Evolutionary conservation across 1,140 invertebrate genomes (phyloP), one percentile per base, ranked within the genome.

Genomic region (Bombus terrestris): DNA sequence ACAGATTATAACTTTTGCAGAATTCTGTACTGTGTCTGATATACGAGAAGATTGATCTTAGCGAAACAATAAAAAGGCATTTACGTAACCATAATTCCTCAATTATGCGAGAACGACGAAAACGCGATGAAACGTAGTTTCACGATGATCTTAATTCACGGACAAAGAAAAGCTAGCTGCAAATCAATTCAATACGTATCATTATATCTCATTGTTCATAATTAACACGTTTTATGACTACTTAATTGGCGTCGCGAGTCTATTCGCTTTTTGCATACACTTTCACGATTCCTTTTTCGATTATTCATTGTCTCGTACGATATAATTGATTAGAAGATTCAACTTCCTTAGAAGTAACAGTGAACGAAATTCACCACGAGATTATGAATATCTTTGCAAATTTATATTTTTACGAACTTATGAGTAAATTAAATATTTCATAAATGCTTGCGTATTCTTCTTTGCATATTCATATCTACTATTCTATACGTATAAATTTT

Each of bases 161-260:
- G 4, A 35, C 41, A 32, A 83, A 77, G 81, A 41, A 77, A 41
- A n/a, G 57, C 28, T 43, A 53, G 74, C 73, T 69, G 47, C 53
- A 69, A 88, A 84, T 88, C 57, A 25, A 64, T 80, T 80, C 76
- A 64, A 12, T 62, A 77, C 64, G 68, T 80, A 66, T 74, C 77
- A 81, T 85, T 88, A 81, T 79, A 59, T 47, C 37, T 77, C 81
- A 74, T 76, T 77, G 77, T 35, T 18, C 66, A 41, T 57, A 87
- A 85, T 85, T 88, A 88, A 83, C 82, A 71, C 73, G 59, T 89
- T 83, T 78, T 47, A 73, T 53, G 59, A 75, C 47, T 39, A 68
- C 53, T 69, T 91, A 91, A 91, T 89, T 88, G 75, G 71, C 68
- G 64, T 62, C 69, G 68, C 62, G 73, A 18, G 57, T 81, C 22